Evolutionary conservation across 2,888 invertebrate species (phyloP).

Genomic region (Pristionchus arcanus): DNA sequence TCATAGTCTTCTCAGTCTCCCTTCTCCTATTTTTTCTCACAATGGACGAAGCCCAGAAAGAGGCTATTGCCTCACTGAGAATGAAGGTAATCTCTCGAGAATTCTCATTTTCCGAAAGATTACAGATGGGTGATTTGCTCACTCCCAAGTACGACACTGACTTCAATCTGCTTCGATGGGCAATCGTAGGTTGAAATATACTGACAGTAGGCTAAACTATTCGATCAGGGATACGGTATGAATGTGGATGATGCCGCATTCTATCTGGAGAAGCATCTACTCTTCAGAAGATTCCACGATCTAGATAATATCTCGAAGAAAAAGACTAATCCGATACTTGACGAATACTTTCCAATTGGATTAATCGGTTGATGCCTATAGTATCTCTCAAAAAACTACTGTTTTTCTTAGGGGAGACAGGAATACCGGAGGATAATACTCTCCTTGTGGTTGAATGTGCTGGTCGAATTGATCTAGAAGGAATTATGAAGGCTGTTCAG

Average conservation of each 20-base stretch:
- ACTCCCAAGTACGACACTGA: constrained; percentile 69
- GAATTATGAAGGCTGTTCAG: constrained; percentile 71
- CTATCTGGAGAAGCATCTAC: constrained; percentile 67
- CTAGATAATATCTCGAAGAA: background rate
- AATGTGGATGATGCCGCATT: constrained; percentile 65
- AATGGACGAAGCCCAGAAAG: constrained; percentile 60
- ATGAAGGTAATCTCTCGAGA: constrained; percentile 54
- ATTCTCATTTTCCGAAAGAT: background rate
- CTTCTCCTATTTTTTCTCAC: background rate
- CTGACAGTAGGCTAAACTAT: background rate
- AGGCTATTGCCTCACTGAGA: constrained; percentile 61
- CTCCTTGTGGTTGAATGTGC: constrained; percentile 73
- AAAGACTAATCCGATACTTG: constrained; percentile 65
- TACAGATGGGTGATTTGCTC: constrained; percentile 66
- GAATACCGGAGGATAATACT: constrained; percentile 62
- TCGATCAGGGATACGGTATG: constrained; percentile 63
- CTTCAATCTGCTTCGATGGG: constrained; percentile 73
- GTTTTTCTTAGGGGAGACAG: constrained; percentile 64
- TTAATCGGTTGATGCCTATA: constrained; percentile 64
- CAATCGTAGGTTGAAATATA: constrained; percentile 59
- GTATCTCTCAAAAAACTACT: background rate
- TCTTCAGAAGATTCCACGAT: constrained; percentile 61
- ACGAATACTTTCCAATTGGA: constrained; percentile 72
- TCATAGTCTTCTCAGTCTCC: background rate
- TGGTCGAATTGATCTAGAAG: constrained; percentile 72